Conservation (phyloP, 2,797 vertebrate species). For the Cichlasoma orientale region DNA sequence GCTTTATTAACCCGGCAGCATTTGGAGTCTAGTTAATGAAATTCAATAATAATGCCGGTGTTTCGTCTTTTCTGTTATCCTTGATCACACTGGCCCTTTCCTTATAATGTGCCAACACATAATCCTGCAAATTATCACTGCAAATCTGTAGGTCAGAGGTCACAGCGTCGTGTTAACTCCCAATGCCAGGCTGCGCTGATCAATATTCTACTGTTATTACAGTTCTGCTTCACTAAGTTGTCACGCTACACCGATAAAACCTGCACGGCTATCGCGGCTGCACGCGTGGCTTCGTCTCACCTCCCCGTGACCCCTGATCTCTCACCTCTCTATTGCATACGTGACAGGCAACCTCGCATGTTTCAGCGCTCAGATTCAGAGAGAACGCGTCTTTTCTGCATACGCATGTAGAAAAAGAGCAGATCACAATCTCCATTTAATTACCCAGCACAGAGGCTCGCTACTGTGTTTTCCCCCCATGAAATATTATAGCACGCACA, state of each 20-base stretch:
- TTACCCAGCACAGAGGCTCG: constrained; percentile 47
- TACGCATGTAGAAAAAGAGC: constrained; percentile 30
- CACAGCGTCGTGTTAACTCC: constrained; percentile 26
- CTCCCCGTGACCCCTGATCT: background rate
- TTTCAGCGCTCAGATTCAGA: background rate
- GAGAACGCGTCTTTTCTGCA: constrained; percentile 22
- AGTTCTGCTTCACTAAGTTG: constrained; percentile 16
- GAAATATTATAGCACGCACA: constrained; percentile 58
- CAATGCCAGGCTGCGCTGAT: constrained; percentile 13
- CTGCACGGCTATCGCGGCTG: background rate
- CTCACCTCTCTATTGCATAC: constrained; percentile 11
- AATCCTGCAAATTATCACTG: constrained; percentile 12
- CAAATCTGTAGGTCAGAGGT: constrained; percentile 41
- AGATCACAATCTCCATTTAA: constrained; percentile 51
- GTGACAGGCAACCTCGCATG: background rate
- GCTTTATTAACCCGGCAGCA: constrained; percentile 34
- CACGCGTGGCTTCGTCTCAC: background rate
- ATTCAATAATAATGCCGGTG: constrained; percentile 32
- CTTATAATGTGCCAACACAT: constrained; percentile 20
- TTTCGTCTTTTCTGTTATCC: constrained; percentile 24
- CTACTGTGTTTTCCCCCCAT: constrained; percentile 40
- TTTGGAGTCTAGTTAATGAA: constrained; percentile 29
- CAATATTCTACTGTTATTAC: constrained; percentile 14
- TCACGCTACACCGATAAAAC: constrained; percentile 24
- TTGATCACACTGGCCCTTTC: background rate